phyloP scores from a whole-genome alignment of 2,888 invertebrate species.

The Cyclophora albipunctata region DNA sequence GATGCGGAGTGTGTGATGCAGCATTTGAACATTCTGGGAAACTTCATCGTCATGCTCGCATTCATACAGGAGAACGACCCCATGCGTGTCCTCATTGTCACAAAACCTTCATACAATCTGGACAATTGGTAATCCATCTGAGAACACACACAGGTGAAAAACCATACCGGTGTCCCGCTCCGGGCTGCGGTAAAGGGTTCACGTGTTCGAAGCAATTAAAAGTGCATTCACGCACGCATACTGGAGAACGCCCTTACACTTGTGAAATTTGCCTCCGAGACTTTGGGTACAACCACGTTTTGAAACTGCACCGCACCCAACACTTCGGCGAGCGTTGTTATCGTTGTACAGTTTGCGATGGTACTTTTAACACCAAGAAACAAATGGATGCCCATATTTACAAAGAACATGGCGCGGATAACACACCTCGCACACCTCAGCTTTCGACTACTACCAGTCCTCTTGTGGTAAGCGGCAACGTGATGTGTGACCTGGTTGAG shows the following conservation, averaged over 20 bases:
- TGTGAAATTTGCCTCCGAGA: conserved; percentile 94
- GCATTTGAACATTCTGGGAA: conserved; percentile 95
- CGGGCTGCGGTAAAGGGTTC: conserved; percentile 91
- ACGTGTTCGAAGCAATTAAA: conserved; percentile 94
- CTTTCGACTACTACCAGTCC: conserved; percentile 40
- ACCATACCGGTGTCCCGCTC: conserved; percentile 86
- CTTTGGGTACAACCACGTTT: conserved; percentile 93
- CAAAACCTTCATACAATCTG: conserved; percentile 93
- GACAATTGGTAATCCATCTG: conserved; percentile 93
- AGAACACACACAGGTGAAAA: conserved; percentile 92
- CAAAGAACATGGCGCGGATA: conserved; percentile 72
- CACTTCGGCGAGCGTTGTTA: conserved; percentile 95
- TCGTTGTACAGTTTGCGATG: conserved; percentile 93
- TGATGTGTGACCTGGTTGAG: conserved; percentile 63
- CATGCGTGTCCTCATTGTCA: conserved; percentile 91
- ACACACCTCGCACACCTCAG: conserved; percentile 48
- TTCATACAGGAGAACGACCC: conserved; percentile 92
- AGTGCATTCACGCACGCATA: conserved; percentile 93
- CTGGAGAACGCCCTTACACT: conserved; percentile 92
- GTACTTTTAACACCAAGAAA: conserved; percentile 92
- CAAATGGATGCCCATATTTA: conserved; percentile 91
- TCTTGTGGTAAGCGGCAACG: conserved; percentile 46
- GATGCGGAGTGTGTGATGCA: conserved; percentile 90
- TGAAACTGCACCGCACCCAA: conserved; percentile 91
- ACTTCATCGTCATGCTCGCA: conserved; percentile 91